Base-by-base conservation (phyloP, 2,888 invertebrate species). In the Emmelina monodactyla region DNA sequence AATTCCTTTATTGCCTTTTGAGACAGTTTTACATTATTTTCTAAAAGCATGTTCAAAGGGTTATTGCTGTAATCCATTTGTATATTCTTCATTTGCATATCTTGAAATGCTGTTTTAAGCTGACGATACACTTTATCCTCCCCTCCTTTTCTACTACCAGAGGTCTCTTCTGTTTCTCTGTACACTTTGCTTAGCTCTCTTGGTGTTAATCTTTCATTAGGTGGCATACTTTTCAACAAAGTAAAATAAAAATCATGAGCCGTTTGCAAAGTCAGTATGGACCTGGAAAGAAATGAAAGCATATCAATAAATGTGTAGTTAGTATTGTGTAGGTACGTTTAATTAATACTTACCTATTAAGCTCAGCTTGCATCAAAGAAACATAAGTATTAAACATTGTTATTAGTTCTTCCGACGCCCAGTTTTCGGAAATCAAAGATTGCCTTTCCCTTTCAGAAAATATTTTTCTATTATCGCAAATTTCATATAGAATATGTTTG, bases 341-440 rank as follows among this genome's bases (percentile, higher is more conserved):
- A 12, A 32, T 3, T 31, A 67, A 68, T 39, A 63, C 13, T 65
- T 60, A 64, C 75, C 86, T 70, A 49, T 87, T 85, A 9, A 84
- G 33, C 63, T 88, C 88, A n/a, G 82, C 50, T 55, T 87, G 86
- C 63, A 85, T 67, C 30, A 82, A 76, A 1, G 72, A 80, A 31
- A 83, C 66, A 43, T 80, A 85, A 16, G 82, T 68, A 48, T 86
- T 85, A 1, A 65, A 64, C 46, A 87, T 61, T 31, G 81, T 64
- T 12, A 72, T 70, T 4, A 84, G 54, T 50, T 86, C 83, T 39
- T 70, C 70, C 42, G 78, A 59, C 1, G 82, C 55, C 87, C 87
- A 88, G 40, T 83, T 78, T 37, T 85, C 80, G 33, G 48, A 47
- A 29, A 87, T 80, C 16, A 86, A 62, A 7, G 65, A 51, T 15